Conservation (phyloP, 2,113 vertebrate genomes). For the Motacilla tschutschensis region DNA sequence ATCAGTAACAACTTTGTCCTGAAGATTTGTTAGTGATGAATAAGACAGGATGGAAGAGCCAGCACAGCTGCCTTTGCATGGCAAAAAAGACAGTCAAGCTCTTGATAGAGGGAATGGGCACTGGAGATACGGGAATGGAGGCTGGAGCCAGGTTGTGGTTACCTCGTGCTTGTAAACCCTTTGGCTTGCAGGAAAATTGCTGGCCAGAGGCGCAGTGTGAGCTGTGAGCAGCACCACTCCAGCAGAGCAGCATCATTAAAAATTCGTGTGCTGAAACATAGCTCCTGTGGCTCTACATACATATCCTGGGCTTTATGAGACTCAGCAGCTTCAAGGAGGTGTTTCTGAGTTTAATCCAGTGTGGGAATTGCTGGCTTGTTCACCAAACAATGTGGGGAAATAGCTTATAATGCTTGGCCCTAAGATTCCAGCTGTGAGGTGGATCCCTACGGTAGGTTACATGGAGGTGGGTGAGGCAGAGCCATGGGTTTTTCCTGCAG, state of each 20-base stretch:
- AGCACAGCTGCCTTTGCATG: background rate
- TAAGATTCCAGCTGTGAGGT: background rate
- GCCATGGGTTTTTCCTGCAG: background rate
- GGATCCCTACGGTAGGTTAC: background rate
- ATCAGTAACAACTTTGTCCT: background rate
- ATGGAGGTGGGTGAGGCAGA: background rate
- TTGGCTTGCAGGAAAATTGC: background rate
- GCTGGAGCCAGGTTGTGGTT: background rate
- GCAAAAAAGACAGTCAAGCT: background rate
- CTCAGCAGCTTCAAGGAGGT: background rate
- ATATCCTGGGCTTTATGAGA: background rate
- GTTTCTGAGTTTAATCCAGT: background rate
- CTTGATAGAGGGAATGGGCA: background rate
- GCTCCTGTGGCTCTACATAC: background rate
- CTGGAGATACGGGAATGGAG: background rate
- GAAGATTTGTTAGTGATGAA: background rate
- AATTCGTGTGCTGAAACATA: background rate
- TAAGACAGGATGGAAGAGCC: background rate
- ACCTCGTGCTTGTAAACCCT: background rate
- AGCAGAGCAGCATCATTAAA: background rate
- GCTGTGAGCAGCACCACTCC: background rate
- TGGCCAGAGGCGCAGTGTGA: background rate
- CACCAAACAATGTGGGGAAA: background rate
- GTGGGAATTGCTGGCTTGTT: background rate
- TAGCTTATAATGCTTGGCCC: background rate